A percentile compares a stretch with the other conserved stretches of the same genome.
phyloP scores from a whole-genome alignment of 2,888 invertebrate genomes.

The Stenichneumon culpator region DNA sequence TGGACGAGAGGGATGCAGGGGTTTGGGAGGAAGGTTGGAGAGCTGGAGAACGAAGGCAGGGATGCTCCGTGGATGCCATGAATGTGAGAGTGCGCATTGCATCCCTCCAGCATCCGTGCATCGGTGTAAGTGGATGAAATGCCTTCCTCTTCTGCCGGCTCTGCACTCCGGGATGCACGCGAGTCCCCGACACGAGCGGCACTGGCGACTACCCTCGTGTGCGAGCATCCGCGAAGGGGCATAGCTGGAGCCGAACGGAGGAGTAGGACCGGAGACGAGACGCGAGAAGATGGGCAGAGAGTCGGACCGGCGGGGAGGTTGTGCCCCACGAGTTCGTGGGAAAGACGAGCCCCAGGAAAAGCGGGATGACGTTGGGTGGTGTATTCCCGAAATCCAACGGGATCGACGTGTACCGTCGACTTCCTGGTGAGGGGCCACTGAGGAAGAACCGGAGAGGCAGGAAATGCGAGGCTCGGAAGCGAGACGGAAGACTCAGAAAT shows the following conservation, averaged over 20 bases:
- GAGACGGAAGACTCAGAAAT: neutral
- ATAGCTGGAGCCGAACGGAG: neutral
- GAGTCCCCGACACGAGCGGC: constrained; percentile 9
- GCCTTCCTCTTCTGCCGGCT: constrained; percentile 27
- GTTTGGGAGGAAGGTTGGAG: constrained; percentile 67
- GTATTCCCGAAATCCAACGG: constrained; percentile 15
- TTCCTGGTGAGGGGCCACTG: neutral
- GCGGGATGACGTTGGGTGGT: constrained; percentile 47
- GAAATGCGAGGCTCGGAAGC: constrained; percentile 8
- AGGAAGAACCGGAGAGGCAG: neutral
- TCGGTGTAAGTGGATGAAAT: constrained; percentile 42
- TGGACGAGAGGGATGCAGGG: constrained; percentile 82
- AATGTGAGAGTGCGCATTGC: constrained; percentile 67
- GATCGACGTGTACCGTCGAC: constrained; percentile 18
- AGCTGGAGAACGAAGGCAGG: constrained; percentile 80
- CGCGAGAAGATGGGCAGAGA: constrained; percentile 46
- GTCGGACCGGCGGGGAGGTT: constrained; percentile 35
- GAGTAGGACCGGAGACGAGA: constrained; percentile 25
- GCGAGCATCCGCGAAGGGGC: constrained; percentile 14
- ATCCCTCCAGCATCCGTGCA: constrained; percentile 62
- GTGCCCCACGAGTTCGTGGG: constrained; percentile 23
- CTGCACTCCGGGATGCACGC: constrained; percentile 45
- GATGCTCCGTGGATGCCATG: constrained; percentile 71
- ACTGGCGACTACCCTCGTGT: neutral
- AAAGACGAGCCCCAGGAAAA: constrained; percentile 32